Evolutionary conservation across 2,113 vertebrate genomes (phyloP).

Genomic region (Turdus rufiventris): DNA sequence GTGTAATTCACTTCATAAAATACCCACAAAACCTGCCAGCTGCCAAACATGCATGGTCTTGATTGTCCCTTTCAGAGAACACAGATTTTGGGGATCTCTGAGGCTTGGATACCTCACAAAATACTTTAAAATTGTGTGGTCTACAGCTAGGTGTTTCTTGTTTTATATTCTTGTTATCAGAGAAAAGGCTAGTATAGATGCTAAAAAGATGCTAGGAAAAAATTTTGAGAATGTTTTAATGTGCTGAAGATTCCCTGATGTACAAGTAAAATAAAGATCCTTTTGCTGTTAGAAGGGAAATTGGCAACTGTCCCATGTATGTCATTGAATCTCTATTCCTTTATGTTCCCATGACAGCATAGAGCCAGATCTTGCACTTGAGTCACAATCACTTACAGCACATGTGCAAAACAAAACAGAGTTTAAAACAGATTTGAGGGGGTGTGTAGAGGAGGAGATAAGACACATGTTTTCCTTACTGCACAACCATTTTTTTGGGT

Average conservation of each 20-base stretch:
- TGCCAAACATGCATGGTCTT: neutral
- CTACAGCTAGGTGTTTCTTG: fast-evolving
- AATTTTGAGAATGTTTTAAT: neutral
- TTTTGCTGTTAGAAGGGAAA: neutral
- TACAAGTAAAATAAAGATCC: neutral
- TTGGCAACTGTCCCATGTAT: neutral
- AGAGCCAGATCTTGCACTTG: neutral
- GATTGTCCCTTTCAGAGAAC: neutral
- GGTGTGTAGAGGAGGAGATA: fast-evolving
- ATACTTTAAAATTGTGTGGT: neutral
- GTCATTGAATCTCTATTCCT: neutral
- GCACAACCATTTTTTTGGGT: neutral
- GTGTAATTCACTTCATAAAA: neutral
- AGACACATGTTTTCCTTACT: neutral
- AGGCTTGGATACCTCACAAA: neutral
- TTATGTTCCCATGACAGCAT: neutral
- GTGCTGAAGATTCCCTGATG: neutral
- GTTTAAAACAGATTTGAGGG: neutral
- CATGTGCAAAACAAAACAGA: neutral
- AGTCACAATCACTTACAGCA: neutral
- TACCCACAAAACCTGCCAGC: fast-evolving
- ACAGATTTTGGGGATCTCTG: neutral
- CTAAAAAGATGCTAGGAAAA: neutral
- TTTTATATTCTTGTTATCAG: neutral
- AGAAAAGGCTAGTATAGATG: neutral